A percentile compares a stretch with the other conserved stretches of the same genome.
These are phyloP conservation scores for Rhinolophus ferrumequinum DNA, from an alignment of 2,113 vertebrate genomes.

Conservation along the genomic window DNA sequence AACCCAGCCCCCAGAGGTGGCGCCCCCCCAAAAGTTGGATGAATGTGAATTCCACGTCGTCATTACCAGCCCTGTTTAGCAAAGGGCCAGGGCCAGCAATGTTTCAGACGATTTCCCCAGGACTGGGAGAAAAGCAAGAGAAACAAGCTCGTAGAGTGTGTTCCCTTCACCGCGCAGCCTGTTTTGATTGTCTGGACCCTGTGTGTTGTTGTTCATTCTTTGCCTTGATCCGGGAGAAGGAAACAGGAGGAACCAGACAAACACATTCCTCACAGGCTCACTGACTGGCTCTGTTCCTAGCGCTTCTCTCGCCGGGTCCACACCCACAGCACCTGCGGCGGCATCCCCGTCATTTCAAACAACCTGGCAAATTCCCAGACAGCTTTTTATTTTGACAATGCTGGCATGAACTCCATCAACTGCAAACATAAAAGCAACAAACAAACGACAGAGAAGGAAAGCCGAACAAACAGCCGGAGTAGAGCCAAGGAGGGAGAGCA, in stretches of 20 bases:
- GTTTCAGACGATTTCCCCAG: accelerated
- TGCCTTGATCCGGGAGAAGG: not conserved
- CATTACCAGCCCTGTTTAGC: not conserved
- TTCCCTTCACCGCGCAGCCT: not conserved
- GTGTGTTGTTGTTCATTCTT: not conserved
- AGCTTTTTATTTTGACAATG: not conserved
- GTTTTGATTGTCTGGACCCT: not conserved
- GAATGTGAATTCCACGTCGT: too few relatives aligned
- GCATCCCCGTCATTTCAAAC: not conserved
- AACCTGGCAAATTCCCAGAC: not conserved
- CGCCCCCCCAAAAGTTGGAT: too few relatives aligned
- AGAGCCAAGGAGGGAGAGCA: not conserved
- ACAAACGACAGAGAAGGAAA: not conserved
- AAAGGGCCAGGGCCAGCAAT: too few relatives aligned
- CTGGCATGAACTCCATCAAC: not conserved
- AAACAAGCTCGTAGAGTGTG: not conserved
- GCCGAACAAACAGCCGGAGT: not conserved
- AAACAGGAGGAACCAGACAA: not conserved
- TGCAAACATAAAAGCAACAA: not conserved
- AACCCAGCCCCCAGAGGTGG: not conserved
- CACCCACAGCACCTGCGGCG: not conserved
- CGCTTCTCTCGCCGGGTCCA: not conserved
- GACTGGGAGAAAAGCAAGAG: not conserved
- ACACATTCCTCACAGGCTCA: not conserved
- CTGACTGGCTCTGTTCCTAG: not conserved